Evolutionary conservation across 2,113 vertebrate species (phyloP), one percentile per base, ranked within the genome.

Genomic region (Hassar affinis): DNA sequence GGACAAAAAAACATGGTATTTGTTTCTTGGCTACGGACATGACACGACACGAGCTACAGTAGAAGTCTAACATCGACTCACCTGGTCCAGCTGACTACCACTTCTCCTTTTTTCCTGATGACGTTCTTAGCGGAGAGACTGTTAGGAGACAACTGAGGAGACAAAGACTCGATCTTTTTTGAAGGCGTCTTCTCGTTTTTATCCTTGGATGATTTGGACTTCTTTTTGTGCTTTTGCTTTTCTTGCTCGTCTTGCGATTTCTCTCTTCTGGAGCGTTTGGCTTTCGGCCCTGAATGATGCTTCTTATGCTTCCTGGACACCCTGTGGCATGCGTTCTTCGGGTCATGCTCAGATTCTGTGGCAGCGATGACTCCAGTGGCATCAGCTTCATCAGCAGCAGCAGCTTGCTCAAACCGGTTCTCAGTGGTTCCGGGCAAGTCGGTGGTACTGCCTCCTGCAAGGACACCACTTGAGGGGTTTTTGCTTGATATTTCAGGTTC

Each of bases 1-100:
- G 59, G 17, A 61, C 7, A 52, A 49, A 25, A 68, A 27, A 51
- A 80, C 14, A 62, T 6, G 22, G 0, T 15, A n/a, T 51, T 6
- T 56, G 5, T 49, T 20, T n/a, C n/a, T n/a, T n/a, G n/a, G n/a
- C 3, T 69, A 4, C 22, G 15, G 20, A 68, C 20, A 47, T n/a
- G 72, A 12, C 20, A 47, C 35, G 72, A 12, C 5, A 57, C 27
- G 22, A 10, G n/a, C 17, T n/a, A 3, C 4, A 22, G 30, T 15
- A 25, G 17, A 42, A 80, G 18, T 54, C 33, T 33, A 54, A 72
- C 61, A 66, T 62, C 20, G n/a, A 86, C 90, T 93, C 93, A 99
- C 98, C 97, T 98, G 30, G 96, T 97, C 98, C 98, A 99, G 0
- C 96, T 94, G 88, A 96, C 92, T 83, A 99, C 92, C 85, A 99